phyloP scores from a whole-genome alignment of 1,140 invertebrate species.

The Camponotus floridanus region DNA sequence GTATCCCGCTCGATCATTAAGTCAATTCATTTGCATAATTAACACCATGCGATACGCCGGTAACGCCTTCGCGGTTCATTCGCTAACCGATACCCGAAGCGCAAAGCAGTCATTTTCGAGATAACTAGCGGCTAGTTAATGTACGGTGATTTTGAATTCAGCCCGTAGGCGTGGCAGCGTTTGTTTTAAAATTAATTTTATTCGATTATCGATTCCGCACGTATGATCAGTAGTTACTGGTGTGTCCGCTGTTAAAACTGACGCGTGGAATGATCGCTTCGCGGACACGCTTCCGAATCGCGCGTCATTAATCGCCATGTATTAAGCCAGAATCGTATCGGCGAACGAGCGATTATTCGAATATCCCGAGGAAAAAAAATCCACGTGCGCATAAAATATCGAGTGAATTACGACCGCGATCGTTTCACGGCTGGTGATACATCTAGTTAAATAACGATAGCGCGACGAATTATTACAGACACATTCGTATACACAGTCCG shows the following conservation, averaged over 20 bases:
- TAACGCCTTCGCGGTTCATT: conserved; percentile 11
- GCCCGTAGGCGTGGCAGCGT: background rate
- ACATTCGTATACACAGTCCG: background rate
- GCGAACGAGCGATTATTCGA: conserved; percentile 48
- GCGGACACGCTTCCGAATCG: conserved; percentile 43
- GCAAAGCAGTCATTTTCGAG: conserved; percentile 35
- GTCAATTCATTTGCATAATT: conserved; percentile 51
- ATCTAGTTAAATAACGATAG: conserved; percentile 63
- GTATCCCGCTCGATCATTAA: background rate
- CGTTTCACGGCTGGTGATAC: conserved; percentile 51
- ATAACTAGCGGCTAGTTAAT: conserved; percentile 44
- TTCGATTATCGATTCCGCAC: conserved; percentile 51
- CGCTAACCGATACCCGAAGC: conserved; percentile 22
- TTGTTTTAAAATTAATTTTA: conserved; percentile 60
- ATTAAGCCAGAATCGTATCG: conserved; percentile 55
- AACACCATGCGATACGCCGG: conserved; percentile 3
- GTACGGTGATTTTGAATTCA: conserved; percentile 24
- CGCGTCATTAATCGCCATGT: conserved; percentile 54
- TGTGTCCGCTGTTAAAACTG: conserved; percentile 32
- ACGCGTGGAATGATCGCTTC: conserved; percentile 47
- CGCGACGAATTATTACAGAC: conserved; percentile 57
- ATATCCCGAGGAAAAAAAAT: conserved; percentile 43
- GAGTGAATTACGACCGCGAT: conserved; percentile 50
- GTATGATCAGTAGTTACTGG: background rate
- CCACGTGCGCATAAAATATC: conserved; percentile 52